These are phyloP conservation scores for Pseudopleuronectes americanus DNA, from an alignment of 2,797 vertebrate species.

Conservation along the genomic window DNA sequence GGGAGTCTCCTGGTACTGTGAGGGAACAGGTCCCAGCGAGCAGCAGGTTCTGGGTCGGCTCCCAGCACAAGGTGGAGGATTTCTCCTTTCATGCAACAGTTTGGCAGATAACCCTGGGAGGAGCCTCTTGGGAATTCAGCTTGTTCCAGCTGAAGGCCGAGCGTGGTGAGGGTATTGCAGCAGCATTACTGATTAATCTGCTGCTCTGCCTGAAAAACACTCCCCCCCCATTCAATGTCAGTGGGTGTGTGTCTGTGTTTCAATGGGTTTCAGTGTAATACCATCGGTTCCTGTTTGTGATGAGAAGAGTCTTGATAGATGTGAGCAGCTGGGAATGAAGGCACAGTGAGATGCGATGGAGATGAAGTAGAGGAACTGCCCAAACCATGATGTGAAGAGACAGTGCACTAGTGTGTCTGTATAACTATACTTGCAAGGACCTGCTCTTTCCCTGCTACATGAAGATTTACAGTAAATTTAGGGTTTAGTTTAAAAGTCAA, in stretches of 20 bases:
- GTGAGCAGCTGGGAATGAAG: conserved; percentile 51
- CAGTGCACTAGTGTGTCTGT: no score
- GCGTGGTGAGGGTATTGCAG: conserved; percentile 1
- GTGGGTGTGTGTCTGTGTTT: conserved; percentile 4
- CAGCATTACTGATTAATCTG: conserved; percentile 25
- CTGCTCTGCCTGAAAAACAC: conserved; percentile 28
- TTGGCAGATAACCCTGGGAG: conserved; percentile 26
- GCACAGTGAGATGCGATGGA: conserved; percentile 26
- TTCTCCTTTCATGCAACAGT: conserved; percentile 3
- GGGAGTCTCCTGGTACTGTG: conserved; percentile 37
- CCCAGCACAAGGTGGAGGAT: conserved; percentile 1
- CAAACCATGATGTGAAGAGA: conserved; percentile 24
- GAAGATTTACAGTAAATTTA: no score
- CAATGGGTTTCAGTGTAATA: conserved; percentile 13
- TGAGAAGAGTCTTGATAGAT: conserved; percentile 49
- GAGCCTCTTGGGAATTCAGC: conserved; percentile 25
- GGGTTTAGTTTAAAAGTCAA: no score
- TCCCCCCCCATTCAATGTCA: background rate
- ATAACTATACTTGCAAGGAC: background rate
- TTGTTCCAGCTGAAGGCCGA: conserved; percentile 31
- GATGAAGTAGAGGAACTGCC: conserved; percentile 42
- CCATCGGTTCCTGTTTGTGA: conserved; percentile 35
- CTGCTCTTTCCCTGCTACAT: conserved; percentile 7
- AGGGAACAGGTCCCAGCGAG: conserved; percentile 20
- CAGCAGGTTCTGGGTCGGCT: conserved; percentile 12